Conservation (phyloP, 2,797 vertebrate species). For the Melanotaenia parkinsoni region DNA sequence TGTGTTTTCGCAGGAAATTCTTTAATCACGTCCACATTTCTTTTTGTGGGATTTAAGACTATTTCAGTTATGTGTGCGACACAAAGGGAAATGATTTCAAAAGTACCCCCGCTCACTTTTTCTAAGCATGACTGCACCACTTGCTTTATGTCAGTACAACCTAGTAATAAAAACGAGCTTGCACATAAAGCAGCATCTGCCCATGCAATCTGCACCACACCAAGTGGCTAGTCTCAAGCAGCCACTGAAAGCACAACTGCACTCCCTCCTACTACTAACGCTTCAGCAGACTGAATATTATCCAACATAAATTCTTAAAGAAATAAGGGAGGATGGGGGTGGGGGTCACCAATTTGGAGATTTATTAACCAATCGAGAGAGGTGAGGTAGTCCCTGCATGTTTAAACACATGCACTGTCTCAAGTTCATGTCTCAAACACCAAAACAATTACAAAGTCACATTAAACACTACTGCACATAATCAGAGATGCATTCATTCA, state of each 20-base stretch:
- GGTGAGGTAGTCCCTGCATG: slow-evolving; percentile 11
- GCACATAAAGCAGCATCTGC: slow-evolving; percentile 74
- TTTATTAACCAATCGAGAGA: slow-evolving; percentile 26
- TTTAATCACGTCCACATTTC: slow-evolving; percentile 57
- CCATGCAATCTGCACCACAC: slow-evolving; percentile 64
- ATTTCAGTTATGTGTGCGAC: slow-evolving; percentile 59
- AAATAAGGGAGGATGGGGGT: slow-evolving; percentile 49
- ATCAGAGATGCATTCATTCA: slow-evolving; percentile 55
- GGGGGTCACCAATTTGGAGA: slow-evolving; percentile 48
- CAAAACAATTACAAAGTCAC: slow-evolving; percentile 19
- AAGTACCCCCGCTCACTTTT: slow-evolving; percentile 62
- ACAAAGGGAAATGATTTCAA: slow-evolving; percentile 67
- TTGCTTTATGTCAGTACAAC: slow-evolving; percentile 65
- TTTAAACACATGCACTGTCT: slow-evolving; percentile 18
- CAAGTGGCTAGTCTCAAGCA: slow-evolving; percentile 55
- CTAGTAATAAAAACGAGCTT: slow-evolving; percentile 64
- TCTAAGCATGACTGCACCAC: slow-evolving; percentile 70
- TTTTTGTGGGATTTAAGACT: slow-evolving; percentile 60
- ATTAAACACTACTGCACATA: slow-evolving; percentile 44
- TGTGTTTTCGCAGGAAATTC: slow-evolving; percentile 14
- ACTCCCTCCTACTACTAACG: slow-evolving; percentile 36
- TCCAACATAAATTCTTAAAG: slow-evolving; percentile 69
- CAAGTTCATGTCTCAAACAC: not conserved
- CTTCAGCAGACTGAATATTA: slow-evolving; percentile 67
- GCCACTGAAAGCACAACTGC: slow-evolving; percentile 62